Evolutionary conservation across 2,113 vertebrate species (phyloP).

Genomic region (Indicator indicator): DNA sequence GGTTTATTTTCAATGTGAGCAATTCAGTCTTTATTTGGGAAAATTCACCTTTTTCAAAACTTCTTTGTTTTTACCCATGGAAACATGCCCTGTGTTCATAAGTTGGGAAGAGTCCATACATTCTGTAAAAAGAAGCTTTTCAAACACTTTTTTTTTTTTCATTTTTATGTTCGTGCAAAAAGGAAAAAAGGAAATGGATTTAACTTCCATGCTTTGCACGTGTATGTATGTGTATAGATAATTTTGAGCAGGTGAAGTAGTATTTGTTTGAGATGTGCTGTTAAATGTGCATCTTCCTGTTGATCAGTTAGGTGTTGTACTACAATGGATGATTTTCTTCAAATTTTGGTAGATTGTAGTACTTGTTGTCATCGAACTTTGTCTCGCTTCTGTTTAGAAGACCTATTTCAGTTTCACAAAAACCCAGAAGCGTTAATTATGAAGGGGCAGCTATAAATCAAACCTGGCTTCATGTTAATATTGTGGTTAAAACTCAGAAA

Average conservation of each 20-base stretch:
- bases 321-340: not conserved
- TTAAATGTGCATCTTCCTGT: not conserved
- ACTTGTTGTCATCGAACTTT: not conserved
- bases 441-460: not conserved
- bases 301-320: not conserved
- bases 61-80: not conserved
- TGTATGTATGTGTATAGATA: not conserved
- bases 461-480: rapidly evolving
- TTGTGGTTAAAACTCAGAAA: not conserved
- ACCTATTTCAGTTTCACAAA: not conserved
- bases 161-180: not conserved
- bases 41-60: not conserved
- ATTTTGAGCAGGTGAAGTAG: not conserved
- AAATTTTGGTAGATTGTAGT: not conserved
- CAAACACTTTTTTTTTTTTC: not conserved
- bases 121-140: not conserved
- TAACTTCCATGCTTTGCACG: not conserved
- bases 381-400: not conserved
- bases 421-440: not conserved
- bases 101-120: not conserved
- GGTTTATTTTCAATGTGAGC: not conserved
- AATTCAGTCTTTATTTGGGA: not conserved
- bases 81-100: not conserved
- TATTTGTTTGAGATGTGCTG: not conserved
- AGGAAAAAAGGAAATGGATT: not conserved